Base-by-base conservation (phyloP, 1,140 invertebrate genomes). In the Drosophila orena region DNA sequence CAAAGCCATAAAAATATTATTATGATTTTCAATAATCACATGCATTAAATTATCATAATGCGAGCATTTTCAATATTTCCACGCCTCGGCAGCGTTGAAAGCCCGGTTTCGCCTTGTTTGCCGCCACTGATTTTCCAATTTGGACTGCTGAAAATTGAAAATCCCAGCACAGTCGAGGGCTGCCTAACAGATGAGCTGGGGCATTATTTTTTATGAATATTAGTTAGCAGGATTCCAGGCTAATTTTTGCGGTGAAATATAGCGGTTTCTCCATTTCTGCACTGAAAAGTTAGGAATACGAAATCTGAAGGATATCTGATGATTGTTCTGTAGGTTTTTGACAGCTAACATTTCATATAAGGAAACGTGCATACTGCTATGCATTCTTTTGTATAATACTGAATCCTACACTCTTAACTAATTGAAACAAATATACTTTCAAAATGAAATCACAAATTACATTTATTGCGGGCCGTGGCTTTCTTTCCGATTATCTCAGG, bases 21-120 rank as follows among this genome's bases (percentile, higher is more conserved):
- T 89, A 89, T 89, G 85, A 79, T 89, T 89, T 89, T 89, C 84
- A 89, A 89, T 89, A 89, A 89, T 84, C 84, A 84, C 84, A 70
- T 49, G 61, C 80, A 89, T 89, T 89, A 89, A 89, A 89, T 89
- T 89, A 89, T 77, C 84, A 89, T 89, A 89, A 89, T 89, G 73
- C 62, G 68, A 81, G 50, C 85, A 78, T 89, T 84, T 89, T 80
- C 79, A 89, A 89, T 80, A 80, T 89, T 74, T 61, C 68, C 77
- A 84, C 73, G 72, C 60, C 54, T 49, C 61, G 44, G 57, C 54
- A 40, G 24, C 62, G 50, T 35, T 52, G 38, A 56, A 14, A 54
- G 49, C 40, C 55, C 37, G 40, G 43, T 27, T 42, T 46, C 38
- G 50, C 46, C 64, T 34, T 46, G 64, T 53, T 69, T 66, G 34